Conservation (phyloP, 2,797 vertebrate genomes). For the Rhinophrynus dorsalis region DNA sequence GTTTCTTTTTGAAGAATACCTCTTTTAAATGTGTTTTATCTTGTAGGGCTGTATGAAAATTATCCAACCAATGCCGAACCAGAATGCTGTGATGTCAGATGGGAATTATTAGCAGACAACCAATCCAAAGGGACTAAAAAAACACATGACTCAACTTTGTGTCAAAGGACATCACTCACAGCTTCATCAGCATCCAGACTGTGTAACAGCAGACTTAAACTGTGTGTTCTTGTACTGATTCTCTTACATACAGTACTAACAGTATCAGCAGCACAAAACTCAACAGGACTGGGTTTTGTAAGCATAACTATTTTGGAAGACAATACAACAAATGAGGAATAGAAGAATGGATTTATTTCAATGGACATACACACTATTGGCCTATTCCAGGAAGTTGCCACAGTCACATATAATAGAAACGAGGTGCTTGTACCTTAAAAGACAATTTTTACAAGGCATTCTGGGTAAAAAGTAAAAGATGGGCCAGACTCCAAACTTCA, state of each 20-base stretch:
- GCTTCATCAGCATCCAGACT: constrained; percentile 92
- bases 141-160: constrained; percentile 82
- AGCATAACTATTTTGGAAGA: constrained; percentile 85
- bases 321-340: constrained; percentile 88
- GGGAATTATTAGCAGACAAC: constrained; percentile 82
- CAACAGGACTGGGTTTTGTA: constrained; percentile 84
- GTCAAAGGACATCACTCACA: constrained; percentile 87
- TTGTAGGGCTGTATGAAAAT: constrained; percentile 89
- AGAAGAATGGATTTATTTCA: constrained; percentile 61
- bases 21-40: no score
- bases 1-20: no score
- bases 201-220: constrained; percentile 93
- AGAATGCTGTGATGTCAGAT: constrained; percentile 96
- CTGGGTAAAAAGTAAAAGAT: constrained; percentile 57
- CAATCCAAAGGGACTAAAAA: constrained; percentile 81
- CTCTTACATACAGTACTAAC: constrained; percentile 96
- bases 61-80: constrained; percentile 85
- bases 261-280: constrained; percentile 91
- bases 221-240: constrained; percentile 93
- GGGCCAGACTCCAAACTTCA: constrained; percentile 70
- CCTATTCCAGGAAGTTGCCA: constrained; percentile 53
- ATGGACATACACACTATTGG: constrained; percentile 52
- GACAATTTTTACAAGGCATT: constrained; percentile 61
- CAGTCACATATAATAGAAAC: constrained; percentile 60
- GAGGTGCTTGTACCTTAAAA: constrained; percentile 58